phyloP scores from a whole-genome alignment of 2,888 invertebrate genomes.

The Drosophila meridionalis region DNA sequence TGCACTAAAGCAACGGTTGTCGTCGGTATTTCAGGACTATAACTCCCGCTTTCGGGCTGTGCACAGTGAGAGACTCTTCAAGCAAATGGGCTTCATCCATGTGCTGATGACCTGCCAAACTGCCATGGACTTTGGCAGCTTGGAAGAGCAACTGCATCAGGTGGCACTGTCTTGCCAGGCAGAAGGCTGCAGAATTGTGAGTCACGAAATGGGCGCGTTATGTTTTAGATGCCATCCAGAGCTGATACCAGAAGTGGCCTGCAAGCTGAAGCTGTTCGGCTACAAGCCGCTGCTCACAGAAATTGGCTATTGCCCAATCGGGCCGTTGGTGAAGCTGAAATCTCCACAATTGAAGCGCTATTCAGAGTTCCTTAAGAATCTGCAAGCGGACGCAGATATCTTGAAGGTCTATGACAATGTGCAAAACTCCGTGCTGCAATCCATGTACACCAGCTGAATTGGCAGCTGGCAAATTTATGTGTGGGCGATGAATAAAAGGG shows the following conservation, averaged over 20 bases:
- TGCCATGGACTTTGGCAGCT: constrained; percentile 30
- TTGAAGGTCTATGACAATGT: constrained; percentile 75
- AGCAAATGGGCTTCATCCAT: constrained; percentile 56
- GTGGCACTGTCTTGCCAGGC: constrained; percentile 62
- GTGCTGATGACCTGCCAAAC: constrained; percentile 39
- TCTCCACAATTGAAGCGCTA: constrained; percentile 42
- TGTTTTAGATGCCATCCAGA: constrained; percentile 61
- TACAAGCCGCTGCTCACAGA: constrained; percentile 58
- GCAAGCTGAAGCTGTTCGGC: constrained; percentile 41
- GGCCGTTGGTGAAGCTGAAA: constrained; percentile 41
- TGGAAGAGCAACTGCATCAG: constrained; percentile 38
- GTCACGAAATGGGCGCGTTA: constrained; percentile 51
- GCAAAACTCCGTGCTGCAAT: constrained; percentile 14
- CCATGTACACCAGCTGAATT: constrained; percentile 18
- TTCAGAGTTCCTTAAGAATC: constrained; percentile 48
- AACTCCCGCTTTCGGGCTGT: constrained; percentile 50
- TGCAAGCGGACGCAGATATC: constrained; percentile 56
- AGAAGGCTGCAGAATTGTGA: constrained; percentile 39
- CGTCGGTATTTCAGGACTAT: constrained; percentile 36
- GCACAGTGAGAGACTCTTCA: constrained; percentile 43
- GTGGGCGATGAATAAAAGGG: constrained; percentile 40
- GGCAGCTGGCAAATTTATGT: constrained; percentile 45
- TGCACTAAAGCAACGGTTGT: constrained; percentile 46
- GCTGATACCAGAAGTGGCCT: constrained; percentile 40
- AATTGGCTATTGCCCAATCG: constrained; percentile 52